These are phyloP conservation scores for Thymallus thymallus DNA, from an alignment of 2,113 vertebrate species.

Conservation along the genomic window DNA sequence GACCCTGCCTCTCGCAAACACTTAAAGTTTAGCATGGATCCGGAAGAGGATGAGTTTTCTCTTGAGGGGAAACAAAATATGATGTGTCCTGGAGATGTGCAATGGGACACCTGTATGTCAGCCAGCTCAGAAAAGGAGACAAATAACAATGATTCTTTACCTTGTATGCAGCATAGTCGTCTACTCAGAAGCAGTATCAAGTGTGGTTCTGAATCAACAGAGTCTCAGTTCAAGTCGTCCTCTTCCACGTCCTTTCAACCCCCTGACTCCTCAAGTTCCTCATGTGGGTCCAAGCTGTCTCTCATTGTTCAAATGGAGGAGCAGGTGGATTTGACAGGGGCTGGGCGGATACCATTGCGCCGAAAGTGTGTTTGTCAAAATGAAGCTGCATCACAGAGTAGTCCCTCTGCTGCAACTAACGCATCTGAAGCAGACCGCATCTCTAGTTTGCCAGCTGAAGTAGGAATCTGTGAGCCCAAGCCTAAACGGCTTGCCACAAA, in stretches of 20 bases:
- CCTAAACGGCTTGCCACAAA: constrained; percentile 16
- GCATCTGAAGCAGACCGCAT: not conserved
- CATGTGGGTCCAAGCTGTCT: constrained; percentile 6
- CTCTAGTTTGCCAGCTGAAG: not conserved
- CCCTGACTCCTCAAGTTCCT: constrained; percentile 34
- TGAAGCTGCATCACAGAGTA: not conserved
- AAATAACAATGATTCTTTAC: constrained; percentile 25
- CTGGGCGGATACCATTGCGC: not conserved
- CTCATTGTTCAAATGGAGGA: not conserved
- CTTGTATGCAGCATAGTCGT: constrained; percentile 18
- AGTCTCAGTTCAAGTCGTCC: not conserved
- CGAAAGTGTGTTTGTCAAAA: constrained; percentile 12
- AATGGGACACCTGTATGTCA: not conserved
- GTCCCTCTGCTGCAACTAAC: not conserved
- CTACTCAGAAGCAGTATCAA: not conserved
- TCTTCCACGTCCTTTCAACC: constrained; percentile 1
- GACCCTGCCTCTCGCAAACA: not conserved
- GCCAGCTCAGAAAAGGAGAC: constrained; percentile 19
- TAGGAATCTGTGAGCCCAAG: not conserved
- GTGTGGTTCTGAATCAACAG: constrained; percentile 6
- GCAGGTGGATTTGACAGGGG: not conserved
- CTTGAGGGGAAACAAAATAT: not conserved
- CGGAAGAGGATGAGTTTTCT: constrained; percentile 22
- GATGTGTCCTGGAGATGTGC: not conserved
- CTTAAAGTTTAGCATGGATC: constrained; percentile 44